Evolutionary conservation across 2,888 invertebrate species (phyloP).

Genomic region (Andrena bucephala): DNA sequence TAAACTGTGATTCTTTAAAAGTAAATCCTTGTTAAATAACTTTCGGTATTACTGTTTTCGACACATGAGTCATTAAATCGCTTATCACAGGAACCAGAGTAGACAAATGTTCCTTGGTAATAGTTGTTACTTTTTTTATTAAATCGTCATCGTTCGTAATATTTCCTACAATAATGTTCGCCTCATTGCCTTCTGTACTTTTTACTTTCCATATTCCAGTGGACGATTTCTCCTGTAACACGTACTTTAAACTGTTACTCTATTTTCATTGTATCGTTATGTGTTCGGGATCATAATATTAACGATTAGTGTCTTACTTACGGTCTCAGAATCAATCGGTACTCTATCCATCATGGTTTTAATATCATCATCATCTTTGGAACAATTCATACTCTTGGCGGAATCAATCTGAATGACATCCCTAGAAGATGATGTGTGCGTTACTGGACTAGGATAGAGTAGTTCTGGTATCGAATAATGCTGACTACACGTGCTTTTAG

Average conservation of each 20-base stretch:
- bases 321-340: conserved; percentile 77
- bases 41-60: conserved; percentile 70
- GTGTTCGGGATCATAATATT: conserved; percentile 22
- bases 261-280: conserved; percentile 9
- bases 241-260: conserved; percentile 19
- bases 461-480: conserved; percentile 66
- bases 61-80: conserved; percentile 76
- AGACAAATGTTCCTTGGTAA: conserved; percentile 73
- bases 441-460: conserved; percentile 64
- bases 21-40: background rate
- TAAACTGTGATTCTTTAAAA: background rate
- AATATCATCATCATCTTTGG: conserved; percentile 80
- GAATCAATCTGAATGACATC: conserved; percentile 55
- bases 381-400: conserved; percentile 43
- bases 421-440: conserved; percentile 61
- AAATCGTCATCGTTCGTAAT: conserved; percentile 56
- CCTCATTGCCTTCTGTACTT: conserved; percentile 34
- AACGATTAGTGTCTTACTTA: conserved; percentile 9
- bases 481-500: conserved; percentile 36
- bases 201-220: conserved; percentile 13
- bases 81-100: conserved; percentile 78
- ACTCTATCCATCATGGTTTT: conserved; percentile 82
- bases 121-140: conserved; percentile 48
- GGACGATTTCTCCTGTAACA: conserved; percentile 18
- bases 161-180: conserved; percentile 34